Base-by-base conservation (phyloP, 2,797 vertebrate species). In the Antennarius maculatus region DNA sequence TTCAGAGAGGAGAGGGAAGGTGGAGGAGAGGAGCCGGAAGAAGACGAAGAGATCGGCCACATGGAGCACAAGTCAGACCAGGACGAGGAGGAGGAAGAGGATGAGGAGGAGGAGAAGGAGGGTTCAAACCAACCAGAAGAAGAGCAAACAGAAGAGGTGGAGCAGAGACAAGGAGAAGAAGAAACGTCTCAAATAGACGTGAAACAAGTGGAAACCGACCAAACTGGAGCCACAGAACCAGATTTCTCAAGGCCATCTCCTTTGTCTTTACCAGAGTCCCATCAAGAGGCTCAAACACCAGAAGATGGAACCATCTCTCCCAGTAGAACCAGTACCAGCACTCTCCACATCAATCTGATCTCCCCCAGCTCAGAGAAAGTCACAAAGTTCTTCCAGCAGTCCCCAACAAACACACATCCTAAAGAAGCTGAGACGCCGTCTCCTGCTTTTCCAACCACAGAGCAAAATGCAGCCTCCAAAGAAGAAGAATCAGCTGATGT, bases 361-460 rank as follows among this genome's bases (percentile, higher is more conserved):
- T 89, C 90, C 49, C 81, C 84, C 8, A 81, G 66, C 59, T 56
- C 76, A 4, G 85, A 88, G 47, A 83, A 76, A 57, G 39, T 5
- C 23, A 0, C 17, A 0, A 16, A 71, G 48, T 49, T 75, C 16
- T 83, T 81, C 7, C 66, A 57, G 0, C 76, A 63, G 54, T 46
- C 76, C 3, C 54, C 71, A 23, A 18, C 55, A 8, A 51, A 23
- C 0, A 50, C 46, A 4, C 37, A 57, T 16, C 7, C 50, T 7
- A 15, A 76, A 29, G 60, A 74, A 42, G 17, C 13, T 0, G 57
- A 69, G 59, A 14, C 46, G 0, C 51, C 59, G 0, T 8, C 42
- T 41, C n/a, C 1, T 0, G 45, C 13, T 15, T 12, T 0, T 3
- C 50, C 58, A 17, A 6, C 3, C n/a, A 18, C 46, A 48, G 46